These are phyloP conservation scores for Hyperoplus immaculatus DNA, from an alignment of 2,797 vertebrate genomes.

Conservation along the genomic window DNA sequence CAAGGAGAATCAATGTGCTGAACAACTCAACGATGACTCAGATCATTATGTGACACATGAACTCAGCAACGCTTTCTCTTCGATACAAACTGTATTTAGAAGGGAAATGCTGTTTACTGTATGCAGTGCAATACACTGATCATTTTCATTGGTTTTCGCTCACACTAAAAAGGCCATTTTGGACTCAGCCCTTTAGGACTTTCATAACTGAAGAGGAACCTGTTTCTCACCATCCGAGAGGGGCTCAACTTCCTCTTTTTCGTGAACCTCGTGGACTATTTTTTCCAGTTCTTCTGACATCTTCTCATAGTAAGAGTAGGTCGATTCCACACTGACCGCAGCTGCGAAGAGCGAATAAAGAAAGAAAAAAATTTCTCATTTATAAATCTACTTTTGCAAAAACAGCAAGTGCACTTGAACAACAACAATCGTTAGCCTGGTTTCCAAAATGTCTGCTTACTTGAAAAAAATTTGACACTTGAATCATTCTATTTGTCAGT, in stretches of 20 bases:
- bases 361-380: neutral
- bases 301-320: conserved; percentile 81
- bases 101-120: neutral
- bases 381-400: conserved; percentile 5
- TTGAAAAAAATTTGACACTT: neutral
- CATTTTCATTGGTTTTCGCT: neutral
- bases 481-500: neutral
- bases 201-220: neutral
- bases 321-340: conserved; percentile 74
- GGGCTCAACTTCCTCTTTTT: conserved; percentile 62
- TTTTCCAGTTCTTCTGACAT: conserved; percentile 86
- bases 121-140: neutral
- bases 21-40: neutral
- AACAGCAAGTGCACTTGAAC: neutral
- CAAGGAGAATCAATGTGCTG: neutral
- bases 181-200: neutral
- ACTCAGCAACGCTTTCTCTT: neutral
- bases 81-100: neutral
- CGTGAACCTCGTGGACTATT: conserved; percentile 86
- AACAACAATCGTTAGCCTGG: neutral
- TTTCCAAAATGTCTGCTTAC: neutral
- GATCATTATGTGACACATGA: too few species aligned
- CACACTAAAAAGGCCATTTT: neutral
- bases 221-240: conserved; percentile 74
- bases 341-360: conserved; percentile 38